Evolutionary conservation across 2,888 invertebrate species (phyloP), one percentile per base, ranked within the genome.

Genomic region (Rotaria macrura): DNA sequence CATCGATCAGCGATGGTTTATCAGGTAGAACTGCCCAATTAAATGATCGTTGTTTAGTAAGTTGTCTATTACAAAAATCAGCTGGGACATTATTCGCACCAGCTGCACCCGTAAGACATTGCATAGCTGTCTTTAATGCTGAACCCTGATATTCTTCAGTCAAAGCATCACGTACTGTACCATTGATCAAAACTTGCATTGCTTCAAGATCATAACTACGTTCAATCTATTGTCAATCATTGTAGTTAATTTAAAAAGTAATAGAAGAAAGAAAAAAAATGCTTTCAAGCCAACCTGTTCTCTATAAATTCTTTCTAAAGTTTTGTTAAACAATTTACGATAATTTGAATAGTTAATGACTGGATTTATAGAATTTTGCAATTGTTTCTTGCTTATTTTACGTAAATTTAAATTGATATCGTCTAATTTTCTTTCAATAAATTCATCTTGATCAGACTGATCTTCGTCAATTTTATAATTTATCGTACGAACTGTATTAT

Each of bases 21-120:
- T 79, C 74, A 3, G 74, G 74, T 79, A 79, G 43, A 43, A 79
- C 74, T 40, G 74, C 74, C 74, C 74, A 79, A 43, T 79, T 79
- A 25, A 79, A 0, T 40, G 74, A 79, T 43, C 74, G 74, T 43
- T 43, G 74, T 43, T 79, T 40, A 79, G 38, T 79, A 23, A 79
- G 23, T 79, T 79, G 74, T 79, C 6, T 79, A 25, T 79, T 43
- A 79, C 74, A 79, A 79, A 79, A 79, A 79, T 79, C 74, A 9
- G 43, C 43, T 25, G 74, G 74, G 0, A 79, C 43, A 79, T 79
- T 79, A 43, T 43, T 79, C 6, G 43, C 38, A 79, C 74, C 74
- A 2, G 74, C 74, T 43, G 6, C 74, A 25, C 74, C 74, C 23
- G 74, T 43, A 43, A 79, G 25, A 79, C 74, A 79, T 7, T 38